Evolutionary conservation across 2,888 invertebrate genomes (phyloP).

Genomic region (Caradrina clavipalpis): DNA sequence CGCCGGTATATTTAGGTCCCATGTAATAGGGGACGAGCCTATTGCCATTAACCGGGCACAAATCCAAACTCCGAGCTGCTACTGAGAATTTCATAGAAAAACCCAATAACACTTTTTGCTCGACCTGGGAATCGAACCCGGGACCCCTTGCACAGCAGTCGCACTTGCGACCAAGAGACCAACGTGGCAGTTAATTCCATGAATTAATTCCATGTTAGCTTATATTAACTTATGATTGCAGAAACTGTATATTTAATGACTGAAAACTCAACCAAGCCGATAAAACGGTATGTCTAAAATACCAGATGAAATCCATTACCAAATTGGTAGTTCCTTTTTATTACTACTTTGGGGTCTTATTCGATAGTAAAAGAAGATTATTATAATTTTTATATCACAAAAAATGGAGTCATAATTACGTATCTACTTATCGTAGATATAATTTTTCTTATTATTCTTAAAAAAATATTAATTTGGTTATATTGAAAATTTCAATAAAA

Average conservation of each 20-base stretch:
- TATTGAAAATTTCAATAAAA: background rate
- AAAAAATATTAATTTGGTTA: background rate
- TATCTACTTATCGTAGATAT: background rate
- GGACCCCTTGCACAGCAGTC: no score
- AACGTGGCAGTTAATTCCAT: no score
- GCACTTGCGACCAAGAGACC: no score
- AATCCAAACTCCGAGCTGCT: no score
- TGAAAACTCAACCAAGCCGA: background rate
- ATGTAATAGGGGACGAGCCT: no score
- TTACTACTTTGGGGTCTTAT: background rate
- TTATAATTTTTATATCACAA: background rate
- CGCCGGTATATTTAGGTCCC: no score
- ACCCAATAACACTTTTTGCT: no score
- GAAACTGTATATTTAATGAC: background rate
- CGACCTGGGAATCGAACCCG: no score
- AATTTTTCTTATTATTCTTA: background rate
- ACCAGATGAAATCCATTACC: slow-evolving; percentile 7
- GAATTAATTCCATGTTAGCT: no score
- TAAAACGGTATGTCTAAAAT: background rate
- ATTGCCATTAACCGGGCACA: no score
- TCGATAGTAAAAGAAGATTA: background rate
- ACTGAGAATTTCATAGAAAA: no score
- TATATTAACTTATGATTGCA: background rate
- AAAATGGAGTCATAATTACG: background rate
- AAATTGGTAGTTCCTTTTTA: slow-evolving; percentile 26